These are phyloP conservation scores for Cepphus grylle DNA, from an alignment of 2,113 vertebrate genomes.

Conservation along the genomic window DNA sequence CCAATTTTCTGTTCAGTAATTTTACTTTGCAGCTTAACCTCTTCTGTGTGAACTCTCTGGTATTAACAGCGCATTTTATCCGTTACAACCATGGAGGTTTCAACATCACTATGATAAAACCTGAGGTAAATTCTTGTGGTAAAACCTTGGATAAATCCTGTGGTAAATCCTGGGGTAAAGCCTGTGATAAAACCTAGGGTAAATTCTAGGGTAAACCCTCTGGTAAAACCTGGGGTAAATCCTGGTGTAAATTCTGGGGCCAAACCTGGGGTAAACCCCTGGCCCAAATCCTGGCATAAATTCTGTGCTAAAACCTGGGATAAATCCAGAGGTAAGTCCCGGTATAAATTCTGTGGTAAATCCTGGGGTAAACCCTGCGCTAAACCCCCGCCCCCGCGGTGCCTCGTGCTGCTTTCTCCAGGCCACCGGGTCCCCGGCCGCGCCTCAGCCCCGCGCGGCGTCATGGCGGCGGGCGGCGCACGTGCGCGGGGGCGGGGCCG, in stretches of 20 bases:
- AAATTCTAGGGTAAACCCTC: no score
- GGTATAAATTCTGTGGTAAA: no score
- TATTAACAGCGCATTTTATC: not conserved
- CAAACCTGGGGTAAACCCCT: no score
- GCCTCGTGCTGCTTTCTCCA: not conserved
- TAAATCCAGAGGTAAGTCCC: no score
- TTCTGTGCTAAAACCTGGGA: no score
- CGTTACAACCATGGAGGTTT: not conserved
- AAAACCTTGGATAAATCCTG: not conserved
- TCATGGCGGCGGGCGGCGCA: not conserved
- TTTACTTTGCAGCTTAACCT: not conserved
- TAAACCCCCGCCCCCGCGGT: no score
- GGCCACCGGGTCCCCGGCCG: accelerated
- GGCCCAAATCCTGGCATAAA: no score
- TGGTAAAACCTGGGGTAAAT: no score
- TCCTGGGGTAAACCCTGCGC: no score
- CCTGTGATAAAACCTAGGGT: not conserved
- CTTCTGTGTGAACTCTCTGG: not conserved
- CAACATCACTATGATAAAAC: not conserved
- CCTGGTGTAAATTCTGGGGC: no score
- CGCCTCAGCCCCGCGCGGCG: not conserved
- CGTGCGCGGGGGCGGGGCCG: not conserved
- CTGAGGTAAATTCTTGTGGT: not conserved
- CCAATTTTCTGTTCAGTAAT: not conserved
- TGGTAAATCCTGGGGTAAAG: not conserved